Percentiles rank a stretch among this genome's conserved stretches.
These are phyloP conservation scores for Nomada ruficornis DNA, from an alignment of 2,888 invertebrate species.

Conservation along the genomic window DNA sequence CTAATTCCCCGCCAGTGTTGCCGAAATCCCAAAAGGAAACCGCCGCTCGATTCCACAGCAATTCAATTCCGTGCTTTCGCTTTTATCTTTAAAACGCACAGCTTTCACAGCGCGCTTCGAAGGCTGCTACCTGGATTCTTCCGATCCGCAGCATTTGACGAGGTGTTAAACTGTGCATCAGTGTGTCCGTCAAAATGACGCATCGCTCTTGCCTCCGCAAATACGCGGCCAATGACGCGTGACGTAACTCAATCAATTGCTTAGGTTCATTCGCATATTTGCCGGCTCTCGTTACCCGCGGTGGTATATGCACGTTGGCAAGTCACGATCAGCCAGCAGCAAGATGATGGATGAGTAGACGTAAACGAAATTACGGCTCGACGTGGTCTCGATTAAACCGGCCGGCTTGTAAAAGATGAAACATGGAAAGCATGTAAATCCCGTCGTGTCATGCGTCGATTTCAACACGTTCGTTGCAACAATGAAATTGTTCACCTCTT, in stretches of 20 bases:
- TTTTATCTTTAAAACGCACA: background rate
- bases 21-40: background rate
- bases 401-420: constrained; percentile 51
- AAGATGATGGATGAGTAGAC: constrained; percentile 71
- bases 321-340: constrained; percentile 59
- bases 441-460: constrained; percentile 30
- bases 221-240: constrained; percentile 69
- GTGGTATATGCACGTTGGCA: constrained; percentile 34
- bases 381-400: constrained; percentile 68
- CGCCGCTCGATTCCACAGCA: background rate
- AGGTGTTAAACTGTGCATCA: constrained; percentile 64
- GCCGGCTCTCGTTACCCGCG: constrained; percentile 60
- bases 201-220: constrained; percentile 66
- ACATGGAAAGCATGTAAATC: constrained; percentile 49
- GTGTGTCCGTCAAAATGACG: constrained; percentile 67
- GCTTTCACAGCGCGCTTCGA: background rate
- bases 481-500: constrained; percentile 12
- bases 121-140: constrained; percentile 35
- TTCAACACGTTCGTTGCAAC: constrained; percentile 15
- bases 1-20: too few species aligned
- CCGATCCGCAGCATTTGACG: constrained; percentile 21
- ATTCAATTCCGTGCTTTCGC: background rate
- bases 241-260: constrained; percentile 73
- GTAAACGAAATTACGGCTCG: constrained; percentile 61
- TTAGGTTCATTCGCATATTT: constrained; percentile 72